Conservation (phyloP, 1,140 invertebrate genomes). For the Anastrepha ludens region DNA sequence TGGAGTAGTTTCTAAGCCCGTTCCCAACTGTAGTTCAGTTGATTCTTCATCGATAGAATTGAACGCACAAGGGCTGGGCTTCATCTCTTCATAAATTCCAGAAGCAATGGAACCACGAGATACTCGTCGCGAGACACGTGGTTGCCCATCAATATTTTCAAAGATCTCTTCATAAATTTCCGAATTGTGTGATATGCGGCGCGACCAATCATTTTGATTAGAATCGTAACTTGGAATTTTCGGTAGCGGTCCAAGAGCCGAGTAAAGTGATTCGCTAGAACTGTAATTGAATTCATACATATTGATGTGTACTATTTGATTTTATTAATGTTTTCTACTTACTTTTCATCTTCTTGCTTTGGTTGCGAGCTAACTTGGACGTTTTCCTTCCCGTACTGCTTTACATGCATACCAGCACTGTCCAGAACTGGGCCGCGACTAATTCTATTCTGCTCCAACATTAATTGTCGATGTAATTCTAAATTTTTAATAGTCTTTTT, state of each 20-base stretch:
- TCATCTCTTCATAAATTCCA: conserved; percentile 73
- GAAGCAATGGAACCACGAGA: conserved; percentile 68
- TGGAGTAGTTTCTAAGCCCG: conserved; percentile 6
- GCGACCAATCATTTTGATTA: conserved; percentile 63
- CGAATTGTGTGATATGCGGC: conserved; percentile 62
- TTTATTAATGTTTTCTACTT: not conserved
- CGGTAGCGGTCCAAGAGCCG: conserved; percentile 64
- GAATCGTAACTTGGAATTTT: conserved; percentile 63
- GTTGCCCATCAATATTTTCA: conserved; percentile 60
- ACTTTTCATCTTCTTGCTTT: not conserved
- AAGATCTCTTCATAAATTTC: conserved; percentile 73
- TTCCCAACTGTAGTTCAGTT: not conserved
- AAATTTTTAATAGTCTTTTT: conserved; percentile 73
- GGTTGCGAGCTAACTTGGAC: not conserved
- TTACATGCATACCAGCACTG: not conserved
- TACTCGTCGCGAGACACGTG: conserved; percentile 62
- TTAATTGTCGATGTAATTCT: conserved; percentile 69
- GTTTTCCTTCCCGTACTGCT: conserved; percentile 5
- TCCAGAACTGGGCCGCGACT: conserved; percentile 62
- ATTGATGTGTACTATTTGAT: not conserved
- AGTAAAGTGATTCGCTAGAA: conserved; percentile 1
- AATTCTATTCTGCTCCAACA: conserved; percentile 66
- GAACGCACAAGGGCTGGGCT: conserved; percentile 58
- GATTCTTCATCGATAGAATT: conserved; percentile 61
- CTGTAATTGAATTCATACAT: conserved; percentile 12